Conservation (phyloP, 2,797 vertebrate species). For the Microctenopoma lineatum region DNA sequence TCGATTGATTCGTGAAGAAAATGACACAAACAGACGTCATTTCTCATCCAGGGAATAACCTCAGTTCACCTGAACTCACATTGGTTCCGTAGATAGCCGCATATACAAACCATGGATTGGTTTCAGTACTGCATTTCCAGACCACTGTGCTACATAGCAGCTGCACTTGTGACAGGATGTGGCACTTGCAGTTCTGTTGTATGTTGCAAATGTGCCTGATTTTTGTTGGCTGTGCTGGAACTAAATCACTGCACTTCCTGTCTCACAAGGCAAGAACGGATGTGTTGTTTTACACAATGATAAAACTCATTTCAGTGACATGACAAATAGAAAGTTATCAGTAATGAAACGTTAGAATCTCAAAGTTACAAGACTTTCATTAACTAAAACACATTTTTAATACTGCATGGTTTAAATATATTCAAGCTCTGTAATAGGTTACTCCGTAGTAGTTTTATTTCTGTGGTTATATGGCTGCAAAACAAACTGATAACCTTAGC, state of each 20-base stretch:
- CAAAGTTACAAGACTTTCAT: background rate
- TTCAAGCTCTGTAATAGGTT: background rate
- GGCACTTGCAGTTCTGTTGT: slow-evolving; percentile 13
- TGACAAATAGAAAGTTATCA: background rate
- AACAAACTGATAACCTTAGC: background rate
- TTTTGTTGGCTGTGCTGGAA: slow-evolving; percentile 9
- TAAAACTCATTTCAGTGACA: slow-evolving; percentile 21
- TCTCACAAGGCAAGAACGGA: slow-evolving; percentile 4
- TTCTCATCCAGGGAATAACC: slow-evolving; percentile 9
- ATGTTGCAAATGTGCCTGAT: slow-evolving; percentile 14
- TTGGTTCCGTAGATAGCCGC: slow-evolving; percentile 2
- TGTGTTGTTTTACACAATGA: slow-evolving; percentile 19
- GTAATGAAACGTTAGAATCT: too few species aligned
- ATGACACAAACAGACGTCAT: slow-evolving; percentile 30
- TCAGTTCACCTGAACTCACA: slow-evolving; percentile 35
- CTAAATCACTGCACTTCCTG: slow-evolving; percentile 20
- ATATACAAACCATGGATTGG: background rate
- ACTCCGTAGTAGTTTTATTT: background rate
- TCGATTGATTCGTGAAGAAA: slow-evolving; percentile 12
- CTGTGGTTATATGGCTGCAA: background rate
- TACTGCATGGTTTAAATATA: background rate
- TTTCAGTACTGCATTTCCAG: slow-evolving; percentile 15
- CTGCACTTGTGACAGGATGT: slow-evolving; percentile 27
- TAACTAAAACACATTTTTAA: slow-evolving; percentile 4
- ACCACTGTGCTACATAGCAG: slow-evolving; percentile 13